A percentile compares a stretch with the other conserved stretches of the same genome.
phyloP scores from a whole-genome alignment of 1,140 invertebrate species.

The Arion vulgaris region DNA sequence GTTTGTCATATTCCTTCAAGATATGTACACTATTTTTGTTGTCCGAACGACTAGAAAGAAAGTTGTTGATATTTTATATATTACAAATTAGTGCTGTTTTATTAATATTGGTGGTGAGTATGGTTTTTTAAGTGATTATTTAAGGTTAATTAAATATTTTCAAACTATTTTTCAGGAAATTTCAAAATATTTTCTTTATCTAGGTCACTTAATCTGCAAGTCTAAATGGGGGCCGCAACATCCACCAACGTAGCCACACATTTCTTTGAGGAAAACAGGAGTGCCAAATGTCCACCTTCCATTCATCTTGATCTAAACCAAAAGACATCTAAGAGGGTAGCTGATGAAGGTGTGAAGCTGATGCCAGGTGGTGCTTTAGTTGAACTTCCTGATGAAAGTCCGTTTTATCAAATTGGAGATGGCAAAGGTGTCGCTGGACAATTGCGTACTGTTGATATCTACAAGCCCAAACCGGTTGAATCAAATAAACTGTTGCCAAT shows the following conservation, averaged over 20 bases:
- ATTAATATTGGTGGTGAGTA: too few species aligned
- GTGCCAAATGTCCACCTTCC: not conserved
- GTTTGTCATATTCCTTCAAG: too few species aligned
- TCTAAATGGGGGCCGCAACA: constrained; percentile 26
- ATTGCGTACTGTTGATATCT: constrained; percentile 15
- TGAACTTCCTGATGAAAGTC: not conserved
- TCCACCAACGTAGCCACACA: constrained; percentile 5
- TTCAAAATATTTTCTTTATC: not conserved
- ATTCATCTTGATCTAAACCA: constrained; percentile 1
- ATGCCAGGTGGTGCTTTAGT: constrained; percentile 24
- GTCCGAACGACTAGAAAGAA: too few species aligned
- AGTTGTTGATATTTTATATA: too few species aligned
- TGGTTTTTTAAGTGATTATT: too few species aligned
- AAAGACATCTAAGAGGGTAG: constrained; percentile 1
- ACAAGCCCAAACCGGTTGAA: not conserved
- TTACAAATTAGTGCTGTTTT: too few species aligned
- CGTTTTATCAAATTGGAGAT: constrained; percentile 33
- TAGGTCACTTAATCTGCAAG: not conserved
- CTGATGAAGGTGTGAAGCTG: constrained; percentile 35
- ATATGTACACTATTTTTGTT: too few species aligned
- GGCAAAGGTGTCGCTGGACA: constrained; percentile 33
- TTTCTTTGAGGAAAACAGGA: constrained; percentile 12
- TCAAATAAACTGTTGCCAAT: not conserved
- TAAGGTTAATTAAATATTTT: too few species aligned
- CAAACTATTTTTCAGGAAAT: too few species aligned